Conservation (phyloP, 2,113 vertebrate genomes). For the Dolichallabes microphthalmus region DNA sequence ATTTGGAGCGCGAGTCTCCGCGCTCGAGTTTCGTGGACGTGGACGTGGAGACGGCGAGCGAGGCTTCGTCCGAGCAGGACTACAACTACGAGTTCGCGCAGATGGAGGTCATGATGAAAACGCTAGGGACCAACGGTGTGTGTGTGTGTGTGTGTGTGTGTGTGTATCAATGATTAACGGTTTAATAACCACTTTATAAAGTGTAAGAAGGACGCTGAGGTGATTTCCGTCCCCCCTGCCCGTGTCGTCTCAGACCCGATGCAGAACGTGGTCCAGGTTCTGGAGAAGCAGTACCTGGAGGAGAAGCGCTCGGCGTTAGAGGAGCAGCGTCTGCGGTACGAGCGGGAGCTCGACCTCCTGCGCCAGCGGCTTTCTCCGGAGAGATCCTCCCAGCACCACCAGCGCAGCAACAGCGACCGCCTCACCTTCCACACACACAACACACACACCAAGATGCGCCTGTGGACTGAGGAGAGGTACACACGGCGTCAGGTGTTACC, state of each 20-base stretch:
- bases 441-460: slow-evolving; percentile 81
- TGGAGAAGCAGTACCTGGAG: slow-evolving; percentile 96
- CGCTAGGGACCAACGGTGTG: slow-evolving; percentile 89
- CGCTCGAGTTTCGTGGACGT: slow-evolving; percentile 76
- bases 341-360: slow-evolving; percentile 88
- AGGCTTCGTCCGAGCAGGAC: slow-evolving; percentile 97
- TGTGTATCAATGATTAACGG: neutral
- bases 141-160: slow-evolving; percentile 1
- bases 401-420: slow-evolving; percentile 76
- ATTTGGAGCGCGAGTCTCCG: slow-evolving; percentile 82
- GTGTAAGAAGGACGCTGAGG: too few relatives aligned
- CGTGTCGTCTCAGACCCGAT: slow-evolving; percentile 80
- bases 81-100: slow-evolving; percentile 98
- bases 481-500: neutral
- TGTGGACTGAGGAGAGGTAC: slow-evolving; percentile 95
- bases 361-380: slow-evolving; percentile 93
- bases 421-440: slow-evolving; percentile 80
- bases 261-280: slow-evolving; percentile 90
- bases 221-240: too few relatives aligned
- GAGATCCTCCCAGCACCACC: slow-evolving; percentile 77
- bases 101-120: slow-evolving; percentile 99
- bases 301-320: slow-evolving; percentile 92
- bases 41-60: slow-evolving; percentile 91
- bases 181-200: too few relatives aligned
- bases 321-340: slow-evolving; percentile 95